Conservation (phyloP, 2,888 invertebrate species). For the Agriotes lineatus region DNA sequence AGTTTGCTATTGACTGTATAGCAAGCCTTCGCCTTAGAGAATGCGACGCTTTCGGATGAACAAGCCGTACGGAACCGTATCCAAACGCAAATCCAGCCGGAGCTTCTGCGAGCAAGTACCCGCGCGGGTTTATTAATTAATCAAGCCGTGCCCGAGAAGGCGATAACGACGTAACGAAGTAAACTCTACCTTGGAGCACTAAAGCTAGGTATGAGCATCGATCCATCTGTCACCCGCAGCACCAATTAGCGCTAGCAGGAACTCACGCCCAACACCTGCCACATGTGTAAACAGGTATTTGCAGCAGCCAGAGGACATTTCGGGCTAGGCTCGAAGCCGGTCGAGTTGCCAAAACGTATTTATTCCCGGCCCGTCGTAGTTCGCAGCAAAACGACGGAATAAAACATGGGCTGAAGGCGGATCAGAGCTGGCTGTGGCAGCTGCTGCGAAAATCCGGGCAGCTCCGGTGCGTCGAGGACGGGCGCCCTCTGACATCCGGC, state of each 20-base stretch:
- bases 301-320: background rate
- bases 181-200: background rate
- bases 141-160: background rate
- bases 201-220: constrained; percentile 6
- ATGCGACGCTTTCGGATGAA: too few relatives aligned
- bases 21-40: too few relatives aligned
- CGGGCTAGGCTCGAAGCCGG: background rate
- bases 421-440: constrained; percentile 27
- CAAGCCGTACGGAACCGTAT: background rate
- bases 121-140: background rate
- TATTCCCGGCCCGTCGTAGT: constrained; percentile 14
- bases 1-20: too few relatives aligned
- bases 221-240: constrained; percentile 16
- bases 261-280: constrained; percentile 13
- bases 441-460: constrained; percentile 32
- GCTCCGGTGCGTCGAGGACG: constrained; percentile 26
- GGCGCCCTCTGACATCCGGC: constrained; percentile 31
- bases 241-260: constrained; percentile 1
- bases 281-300: background rate
- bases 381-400: constrained; percentile 28
- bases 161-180: constrained; percentile 8
- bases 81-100: background rate
- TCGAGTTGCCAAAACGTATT: constrained; percentile 10
- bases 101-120: background rate
- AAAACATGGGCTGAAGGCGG: constrained; percentile 34